Percentiles rank a stretch among this genome's conserved stretches.
phyloP scores from a whole-genome alignment of 2,888 invertebrate genomes.

The Oscheius sp. region DNA sequence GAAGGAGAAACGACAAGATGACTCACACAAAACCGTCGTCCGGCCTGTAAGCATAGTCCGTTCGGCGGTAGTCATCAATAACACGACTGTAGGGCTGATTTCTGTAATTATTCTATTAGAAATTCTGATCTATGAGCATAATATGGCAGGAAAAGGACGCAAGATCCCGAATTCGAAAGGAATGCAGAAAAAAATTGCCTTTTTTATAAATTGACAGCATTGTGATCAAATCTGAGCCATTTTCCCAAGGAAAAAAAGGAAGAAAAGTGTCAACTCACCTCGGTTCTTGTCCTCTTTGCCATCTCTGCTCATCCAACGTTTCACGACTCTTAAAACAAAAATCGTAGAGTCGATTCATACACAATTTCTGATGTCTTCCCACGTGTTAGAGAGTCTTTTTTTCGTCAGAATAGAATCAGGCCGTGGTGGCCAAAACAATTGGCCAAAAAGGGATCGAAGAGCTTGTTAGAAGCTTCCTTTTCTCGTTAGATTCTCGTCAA shows the following conservation, averaged over 20 bases:
- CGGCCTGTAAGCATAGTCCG: slow-evolving; percentile 27
- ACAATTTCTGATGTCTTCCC: no score
- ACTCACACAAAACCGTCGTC: slow-evolving; percentile 34
- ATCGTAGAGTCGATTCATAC: slow-evolving; percentile 26
- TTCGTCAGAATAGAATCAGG: no score
- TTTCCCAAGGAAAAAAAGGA: background rate
- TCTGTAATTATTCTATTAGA: background rate
- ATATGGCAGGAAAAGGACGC: no score
- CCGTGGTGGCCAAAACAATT: no score
- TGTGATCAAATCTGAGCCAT: no score
- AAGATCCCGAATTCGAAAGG: no score
- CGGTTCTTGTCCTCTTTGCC: slow-evolving; percentile 12
- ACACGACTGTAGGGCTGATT: slow-evolving; percentile 22
- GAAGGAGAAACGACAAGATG: background rate
- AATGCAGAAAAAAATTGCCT: no score
- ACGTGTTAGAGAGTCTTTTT: background rate
- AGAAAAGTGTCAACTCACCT: background rate
- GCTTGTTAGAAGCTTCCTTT: no score
- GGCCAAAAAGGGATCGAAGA: background rate
- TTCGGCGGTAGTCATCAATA: slow-evolving; percentile 29
- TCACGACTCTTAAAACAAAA: slow-evolving; percentile 36
- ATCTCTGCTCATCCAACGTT: slow-evolving; percentile 30
- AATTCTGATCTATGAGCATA: background rate
- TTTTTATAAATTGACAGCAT: no score
- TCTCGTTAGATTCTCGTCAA: no score